Base-by-base conservation (phyloP, 2,888 invertebrate species). In the Melangyna quadrimaculata region DNA sequence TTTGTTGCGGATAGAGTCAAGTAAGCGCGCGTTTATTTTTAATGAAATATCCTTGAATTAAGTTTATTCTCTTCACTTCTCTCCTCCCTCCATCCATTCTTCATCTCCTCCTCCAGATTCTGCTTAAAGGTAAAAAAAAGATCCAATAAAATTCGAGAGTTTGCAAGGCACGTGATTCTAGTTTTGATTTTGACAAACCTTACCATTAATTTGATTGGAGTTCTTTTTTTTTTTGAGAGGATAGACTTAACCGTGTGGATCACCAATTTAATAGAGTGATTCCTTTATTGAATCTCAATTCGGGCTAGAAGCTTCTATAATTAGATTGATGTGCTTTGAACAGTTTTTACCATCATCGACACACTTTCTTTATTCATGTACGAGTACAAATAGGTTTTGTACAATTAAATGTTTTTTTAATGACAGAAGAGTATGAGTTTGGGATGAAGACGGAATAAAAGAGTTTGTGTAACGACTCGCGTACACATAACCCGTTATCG, bases 21-120 rank as follows among this genome's bases (percentile, higher is more conserved):
- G 40, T 51, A 51, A 51, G 29, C 45, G 67, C 22, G 61, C 45
- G 32, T 65, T 65, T 73, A 72, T 48, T 73, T 65, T 74, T 83
- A 78, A 83, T 74, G 83, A 48, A 74, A 78, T 57, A 83, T 78
- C 74, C 74, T 74, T 74, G 70, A 70, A 70, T 40, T 32, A 37
- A 35, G 35, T 48, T 61, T 24, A 17, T 27, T 24, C 45, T 32
- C n/a, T 24, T 19, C 14, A 10, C 43, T 32, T 19, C n/a, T 24
- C 45, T 32, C n/a, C 35, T 19, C 14, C n/a, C 43, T 32, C 29
- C n/a, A n/a, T n/a, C n/a, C n/a, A n/a, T 8, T 24, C 32, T n/a
- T n/a, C 61, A 5, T 22, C 19, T 5, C 3, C 1, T 32, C 32
- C 14, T n/a, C 3, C 22, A n/a, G n/a, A n/a, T 59, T 7, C 59